These are phyloP conservation scores for Paramuricea clavata DNA, from an alignment of 92 coral and sea anemone species.

Conservation along the genomic window DNA sequence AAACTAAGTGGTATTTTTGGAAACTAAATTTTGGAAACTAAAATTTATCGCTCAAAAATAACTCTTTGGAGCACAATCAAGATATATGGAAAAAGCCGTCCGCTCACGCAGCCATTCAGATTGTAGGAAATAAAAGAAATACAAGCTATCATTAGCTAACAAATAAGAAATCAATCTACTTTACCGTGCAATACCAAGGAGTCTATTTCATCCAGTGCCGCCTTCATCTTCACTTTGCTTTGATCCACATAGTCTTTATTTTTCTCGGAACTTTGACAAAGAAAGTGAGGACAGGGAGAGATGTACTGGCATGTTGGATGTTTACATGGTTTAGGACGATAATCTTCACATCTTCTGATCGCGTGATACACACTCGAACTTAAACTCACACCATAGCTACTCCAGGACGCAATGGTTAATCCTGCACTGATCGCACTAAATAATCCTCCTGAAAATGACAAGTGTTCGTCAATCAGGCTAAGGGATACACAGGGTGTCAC, in stretches of 20 bases:
- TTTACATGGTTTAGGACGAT: constrained; percentile 21
- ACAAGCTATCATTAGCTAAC: not conserved
- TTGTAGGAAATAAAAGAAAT: not conserved
- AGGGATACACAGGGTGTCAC: too few relatives aligned
- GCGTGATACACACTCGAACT: constrained; percentile 30
- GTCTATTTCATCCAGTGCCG: constrained; percentile 3
- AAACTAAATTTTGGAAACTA: too few relatives aligned
- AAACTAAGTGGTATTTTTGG: too few relatives aligned
- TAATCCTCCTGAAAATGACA: not conserved
- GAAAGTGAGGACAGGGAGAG: constrained; percentile 12
- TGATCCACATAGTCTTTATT: not conserved
- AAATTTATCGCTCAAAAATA: too few relatives aligned
- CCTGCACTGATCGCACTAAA: not conserved
- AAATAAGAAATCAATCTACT: not conserved
- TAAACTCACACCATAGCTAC: constrained; percentile 20
- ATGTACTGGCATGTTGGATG: not conserved
- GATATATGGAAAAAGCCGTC: too few relatives aligned
- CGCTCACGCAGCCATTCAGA: too few relatives aligned
- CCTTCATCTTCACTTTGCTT: constrained; percentile 5
- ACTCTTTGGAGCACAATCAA: too few relatives aligned
- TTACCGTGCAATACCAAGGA: constrained; percentile 14
- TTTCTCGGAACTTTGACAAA: constrained; percentile 18
- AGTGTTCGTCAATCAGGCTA: not conserved
- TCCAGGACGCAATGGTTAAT: not conserved
- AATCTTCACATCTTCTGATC: constrained; percentile 36